Base-by-base conservation (phyloP, 2,888 invertebrate species). In the Pollenia amentaria region DNA sequence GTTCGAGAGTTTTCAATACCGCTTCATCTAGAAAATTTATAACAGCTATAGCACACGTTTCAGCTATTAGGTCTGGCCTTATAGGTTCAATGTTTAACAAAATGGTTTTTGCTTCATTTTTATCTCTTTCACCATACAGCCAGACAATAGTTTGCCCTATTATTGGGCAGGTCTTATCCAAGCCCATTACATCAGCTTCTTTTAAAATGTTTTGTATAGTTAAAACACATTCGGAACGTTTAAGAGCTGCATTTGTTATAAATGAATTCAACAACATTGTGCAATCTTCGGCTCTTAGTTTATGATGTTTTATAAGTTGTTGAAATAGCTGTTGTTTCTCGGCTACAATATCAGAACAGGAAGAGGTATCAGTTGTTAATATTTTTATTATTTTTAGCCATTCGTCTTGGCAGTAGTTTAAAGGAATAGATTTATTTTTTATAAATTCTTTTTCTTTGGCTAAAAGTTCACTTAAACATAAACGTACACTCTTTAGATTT, bases 301-400 rank as follows among this genome's bases (percentile, higher is more conserved):
- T 92, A 3, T 88, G 76, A 29, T 90, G 75, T 38, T 72, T 84
- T 12, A 93, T 90, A 9, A 92, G 80, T 2, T 85, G 69, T 44
- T 91, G 92, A 2, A 92, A 44, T 3, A 91, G 55, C 2, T 91
- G 18, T 69, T 92, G 93, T 53, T 93, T 92, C 57, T 92, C 92
- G 1, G 40, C 51, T 11, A 92, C 89, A n/a, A 91, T 87, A 21
- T 90, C 89, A 9, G 80, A 51, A 65, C 87, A 88, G n/a, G 88
- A 86, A 0, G 89, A 90, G 6, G 89, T 89, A 16, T 91, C 92
- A 0, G 90, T 78, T 83, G 92, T 89, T 11, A 93, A n/a, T 65
- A 90, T 88, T 16, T 89, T 89, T 0, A 88, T 89, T 40, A 92
- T 88, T 62, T 89, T 86, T 3, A 76, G 38, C 92, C 92, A 92